phyloP scores from a whole-genome alignment of 2,797 vertebrate genomes.

The Synanceia verrucosa region DNA sequence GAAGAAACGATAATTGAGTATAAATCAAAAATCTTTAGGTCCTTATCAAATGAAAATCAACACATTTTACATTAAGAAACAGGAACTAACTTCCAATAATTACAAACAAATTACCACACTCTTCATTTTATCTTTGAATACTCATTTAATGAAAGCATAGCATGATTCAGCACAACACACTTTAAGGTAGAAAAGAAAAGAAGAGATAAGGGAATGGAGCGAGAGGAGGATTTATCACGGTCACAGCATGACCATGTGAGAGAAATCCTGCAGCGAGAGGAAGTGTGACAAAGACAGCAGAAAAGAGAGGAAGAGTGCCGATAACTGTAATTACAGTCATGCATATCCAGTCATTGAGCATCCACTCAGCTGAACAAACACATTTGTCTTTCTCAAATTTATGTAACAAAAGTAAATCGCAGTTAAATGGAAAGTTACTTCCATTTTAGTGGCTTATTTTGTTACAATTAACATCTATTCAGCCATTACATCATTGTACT shows the following conservation, averaged over 20 bases:
- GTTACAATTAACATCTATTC: background rate
- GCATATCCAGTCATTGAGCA: constrained; percentile 8
- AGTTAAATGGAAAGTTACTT: background rate
- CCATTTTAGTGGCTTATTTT: background rate
- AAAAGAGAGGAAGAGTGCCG: constrained; percentile 7
- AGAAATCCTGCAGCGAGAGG: constrained; percentile 9
- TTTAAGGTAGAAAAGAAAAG: background rate
- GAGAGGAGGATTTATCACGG: background rate
- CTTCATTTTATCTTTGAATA: background rate
- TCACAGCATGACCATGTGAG: background rate
- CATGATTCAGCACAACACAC: background rate
- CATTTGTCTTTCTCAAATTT: background rate
- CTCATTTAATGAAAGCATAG: background rate
- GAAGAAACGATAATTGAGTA: background rate
- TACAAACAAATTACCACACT: background rate
- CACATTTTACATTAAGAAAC: background rate
- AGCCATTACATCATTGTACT: background rate
- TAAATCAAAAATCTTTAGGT: background rate
- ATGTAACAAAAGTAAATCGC: background rate
- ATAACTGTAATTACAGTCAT: constrained; percentile 42
- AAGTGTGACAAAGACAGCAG: constrained; percentile 13
- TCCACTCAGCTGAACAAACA: constrained; percentile 6
- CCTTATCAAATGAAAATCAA: background rate
- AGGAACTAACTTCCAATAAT: too few relatives aligned
- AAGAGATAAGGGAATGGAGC: background rate